Conservation (phyloP, 2,113 vertebrate genomes). For the Lagopus muta region DNA sequence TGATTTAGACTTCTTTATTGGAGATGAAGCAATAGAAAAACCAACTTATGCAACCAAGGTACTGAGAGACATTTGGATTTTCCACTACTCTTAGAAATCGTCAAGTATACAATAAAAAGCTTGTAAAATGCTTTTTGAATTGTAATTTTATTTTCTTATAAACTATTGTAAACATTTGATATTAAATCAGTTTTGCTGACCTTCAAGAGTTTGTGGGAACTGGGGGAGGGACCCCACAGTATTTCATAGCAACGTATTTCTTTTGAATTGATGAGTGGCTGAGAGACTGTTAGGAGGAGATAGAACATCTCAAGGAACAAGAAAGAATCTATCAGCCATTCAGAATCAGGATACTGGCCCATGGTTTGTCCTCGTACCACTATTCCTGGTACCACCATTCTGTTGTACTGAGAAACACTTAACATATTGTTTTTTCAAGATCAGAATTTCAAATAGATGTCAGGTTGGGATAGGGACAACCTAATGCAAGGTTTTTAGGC, state of each 20-base stretch:
- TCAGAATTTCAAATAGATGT: not conserved
- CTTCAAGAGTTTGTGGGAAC: not conserved
- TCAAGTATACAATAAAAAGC: not conserved
- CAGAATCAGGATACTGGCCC: not conserved
- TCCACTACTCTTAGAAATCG: not conserved
- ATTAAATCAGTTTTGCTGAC: not conserved
- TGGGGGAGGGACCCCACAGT: not conserved
- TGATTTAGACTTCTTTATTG: conserved; percentile 98
- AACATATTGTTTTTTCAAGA: rapidly evolving
- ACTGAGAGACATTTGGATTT: conserved; percentile 7
- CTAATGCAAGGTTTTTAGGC: rapidly evolving
- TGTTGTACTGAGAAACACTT: rapidly evolving
- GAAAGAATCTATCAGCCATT: not conserved
- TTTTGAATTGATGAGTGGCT: not conserved
- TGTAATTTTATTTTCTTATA: not conserved
- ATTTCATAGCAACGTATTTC: not conserved
- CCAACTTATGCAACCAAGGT: conserved; percentile 97
- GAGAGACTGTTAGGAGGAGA: not conserved
- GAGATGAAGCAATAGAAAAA: conserved; percentile 98
- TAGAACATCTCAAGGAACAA: no score
- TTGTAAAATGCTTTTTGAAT: not conserved
- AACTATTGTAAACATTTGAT: not conserved
- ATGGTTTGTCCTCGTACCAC: not conserved
- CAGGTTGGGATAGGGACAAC: rapidly evolving
- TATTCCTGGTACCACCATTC: not conserved